Evolutionary conservation across 2,113 vertebrate species (phyloP).

Genomic region (Orientallactaga bullata): DNA sequence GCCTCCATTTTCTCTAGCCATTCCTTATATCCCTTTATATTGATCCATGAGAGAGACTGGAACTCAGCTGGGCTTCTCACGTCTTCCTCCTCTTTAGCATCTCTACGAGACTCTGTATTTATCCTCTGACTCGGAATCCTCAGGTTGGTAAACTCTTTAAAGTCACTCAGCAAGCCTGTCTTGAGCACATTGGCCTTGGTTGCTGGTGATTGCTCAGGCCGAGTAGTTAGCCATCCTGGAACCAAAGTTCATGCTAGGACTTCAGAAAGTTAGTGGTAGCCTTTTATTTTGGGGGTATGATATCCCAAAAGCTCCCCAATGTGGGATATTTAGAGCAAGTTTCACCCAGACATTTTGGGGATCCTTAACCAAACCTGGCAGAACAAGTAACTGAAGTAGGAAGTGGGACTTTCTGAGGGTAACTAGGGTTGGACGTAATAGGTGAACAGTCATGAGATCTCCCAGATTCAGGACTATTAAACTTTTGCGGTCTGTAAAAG

Average conservation of each 20-base stretch:
- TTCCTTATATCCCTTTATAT: slow-evolving; percentile 88
- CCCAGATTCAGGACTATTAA: too few species aligned
- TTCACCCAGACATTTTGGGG: slow-evolving; percentile 90
- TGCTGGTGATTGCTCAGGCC: slow-evolving; percentile 89
- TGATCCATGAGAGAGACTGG: slow-evolving; percentile 89
- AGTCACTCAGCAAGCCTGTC: slow-evolving; percentile 94
- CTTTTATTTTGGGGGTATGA: slow-evolving; percentile 89
- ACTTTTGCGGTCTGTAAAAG: too few species aligned
- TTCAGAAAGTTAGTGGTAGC: slow-evolving; percentile 93
- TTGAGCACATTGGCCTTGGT: slow-evolving; percentile 89
- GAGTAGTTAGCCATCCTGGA: slow-evolving; percentile 86
- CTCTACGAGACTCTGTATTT: slow-evolving; percentile 89
- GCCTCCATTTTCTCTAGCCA: slow-evolving; percentile 92
- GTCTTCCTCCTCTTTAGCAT: slow-evolving; percentile 90
- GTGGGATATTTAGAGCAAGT: slow-evolving; percentile 87
- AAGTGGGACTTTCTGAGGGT: too few species aligned
- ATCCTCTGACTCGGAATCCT: slow-evolving; percentile 92
- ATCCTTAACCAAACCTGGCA: background rate
- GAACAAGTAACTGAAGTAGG: too few species aligned
- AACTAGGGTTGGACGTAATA: too few species aligned
- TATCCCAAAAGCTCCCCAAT: slow-evolving; percentile 91
- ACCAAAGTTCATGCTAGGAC: slow-evolving; percentile 89
- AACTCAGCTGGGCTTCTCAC: slow-evolving; percentile 89
- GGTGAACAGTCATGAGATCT: too few species aligned
- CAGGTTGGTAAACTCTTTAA: slow-evolving; percentile 94